Conservation (phyloP, 2,888 invertebrate species). For the Drosophila sordidula region DNA sequence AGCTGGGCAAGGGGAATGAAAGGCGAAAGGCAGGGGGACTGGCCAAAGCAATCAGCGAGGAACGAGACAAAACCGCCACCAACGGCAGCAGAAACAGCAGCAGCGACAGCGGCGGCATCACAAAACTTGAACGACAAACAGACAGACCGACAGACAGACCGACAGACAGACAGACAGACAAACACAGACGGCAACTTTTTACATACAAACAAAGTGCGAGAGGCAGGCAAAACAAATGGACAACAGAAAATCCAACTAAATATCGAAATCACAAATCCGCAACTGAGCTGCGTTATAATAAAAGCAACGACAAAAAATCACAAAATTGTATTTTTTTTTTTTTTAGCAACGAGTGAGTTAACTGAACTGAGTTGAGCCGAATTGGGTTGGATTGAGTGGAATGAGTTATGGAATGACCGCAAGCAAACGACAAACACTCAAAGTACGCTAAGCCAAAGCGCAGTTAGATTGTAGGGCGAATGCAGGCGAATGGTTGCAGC, state of each 20-base stretch:
- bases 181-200: slow-evolving; percentile 52
- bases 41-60: slow-evolving; percentile 54
- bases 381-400: slow-evolving; percentile 18
- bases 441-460: slow-evolving; percentile 33
- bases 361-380: slow-evolving; percentile 6
- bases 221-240: slow-evolving; percentile 43
- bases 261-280: slow-evolving; percentile 76
- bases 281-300: slow-evolving; percentile 59
- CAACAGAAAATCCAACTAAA: slow-evolving; percentile 66
- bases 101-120: slow-evolving; percentile 28
- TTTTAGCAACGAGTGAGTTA: slow-evolving; percentile 49
- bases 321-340: slow-evolving; percentile 42
- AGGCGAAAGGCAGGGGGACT: slow-evolving; percentile 7
- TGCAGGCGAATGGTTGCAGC: neutral
- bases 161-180: slow-evolving; percentile 28
- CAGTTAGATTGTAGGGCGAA: slow-evolving; percentile 10
- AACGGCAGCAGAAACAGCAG: slow-evolving; percentile 30
- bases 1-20: slow-evolving; percentile 38
- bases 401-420: slow-evolving; percentile 16
- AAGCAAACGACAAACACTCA: slow-evolving; percentile 1
- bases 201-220: slow-evolving; percentile 40
- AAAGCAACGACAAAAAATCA: slow-evolving; percentile 41
- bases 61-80: slow-evolving; percentile 64
- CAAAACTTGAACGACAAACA: slow-evolving; percentile 58
- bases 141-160: slow-evolving; percentile 27